Evolutionary conservation across 2,797 vertebrate species (phyloP).

Genomic region (Rhincodon typus): DNA sequence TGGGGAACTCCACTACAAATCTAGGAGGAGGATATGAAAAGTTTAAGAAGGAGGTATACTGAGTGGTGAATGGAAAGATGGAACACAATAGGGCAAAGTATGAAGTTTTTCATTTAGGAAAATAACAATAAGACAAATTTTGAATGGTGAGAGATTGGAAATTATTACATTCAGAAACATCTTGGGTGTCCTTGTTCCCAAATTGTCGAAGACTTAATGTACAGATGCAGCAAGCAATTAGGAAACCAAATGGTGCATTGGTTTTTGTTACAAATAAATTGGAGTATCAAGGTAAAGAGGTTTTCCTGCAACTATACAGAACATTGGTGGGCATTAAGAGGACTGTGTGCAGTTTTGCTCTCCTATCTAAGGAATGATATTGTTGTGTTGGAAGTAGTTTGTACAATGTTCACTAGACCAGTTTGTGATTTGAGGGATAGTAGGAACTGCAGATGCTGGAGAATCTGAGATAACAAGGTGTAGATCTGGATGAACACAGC

Average conservation of each 20-base stretch:
- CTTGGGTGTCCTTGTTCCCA: neutral
- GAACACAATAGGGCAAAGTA: neutral
- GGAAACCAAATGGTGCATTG: no score
- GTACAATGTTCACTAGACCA: no score
- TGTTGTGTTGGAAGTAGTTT: no score
- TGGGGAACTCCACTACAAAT: no score
- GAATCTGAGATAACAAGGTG: no score
- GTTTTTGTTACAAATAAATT: neutral
- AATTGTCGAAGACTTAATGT: neutral
- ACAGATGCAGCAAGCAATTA: neutral
- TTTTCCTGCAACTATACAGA: neutral
- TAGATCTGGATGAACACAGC: no score
- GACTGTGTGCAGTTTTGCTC: neutral
- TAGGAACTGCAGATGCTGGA: no score
- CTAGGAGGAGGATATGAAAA: no score
- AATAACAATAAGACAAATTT: neutral
- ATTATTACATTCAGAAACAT: neutral
- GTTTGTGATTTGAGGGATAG: no score
- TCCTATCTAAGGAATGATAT: no score
- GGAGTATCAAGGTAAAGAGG: neutral
- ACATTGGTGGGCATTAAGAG: neutral
- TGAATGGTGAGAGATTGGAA: neutral
- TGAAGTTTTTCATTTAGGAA: neutral
- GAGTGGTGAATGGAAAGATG: neutral
- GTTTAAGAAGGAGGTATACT: no score